phyloP scores from a whole-genome alignment of 2,888 invertebrate species.

The Andricus curvator region DNA sequence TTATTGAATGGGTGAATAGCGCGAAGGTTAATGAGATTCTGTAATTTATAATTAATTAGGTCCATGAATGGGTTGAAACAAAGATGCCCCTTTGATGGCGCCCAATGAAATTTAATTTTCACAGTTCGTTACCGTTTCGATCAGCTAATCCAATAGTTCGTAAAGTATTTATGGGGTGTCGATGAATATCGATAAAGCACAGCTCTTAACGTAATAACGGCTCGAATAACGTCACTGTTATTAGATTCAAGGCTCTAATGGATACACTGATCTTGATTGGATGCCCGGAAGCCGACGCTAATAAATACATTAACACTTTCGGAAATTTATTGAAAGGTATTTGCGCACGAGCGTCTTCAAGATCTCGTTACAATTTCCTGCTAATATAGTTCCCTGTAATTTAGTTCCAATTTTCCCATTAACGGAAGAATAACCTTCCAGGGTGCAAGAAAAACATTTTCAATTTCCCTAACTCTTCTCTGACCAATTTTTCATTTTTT shows the following conservation, averaged over 20 bases:
- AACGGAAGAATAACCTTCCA: not conserved
- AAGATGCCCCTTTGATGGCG: not conserved
- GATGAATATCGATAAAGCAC: conserved; percentile 20
- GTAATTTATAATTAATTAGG: conserved; percentile 18
- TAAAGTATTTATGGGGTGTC: conserved; percentile 28
- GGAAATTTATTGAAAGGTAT: not conserved
- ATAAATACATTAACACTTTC: conserved; percentile 12
- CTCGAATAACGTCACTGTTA: conserved; percentile 13
- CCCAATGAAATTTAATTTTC: conserved; percentile 23
- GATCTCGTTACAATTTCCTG: not conserved
- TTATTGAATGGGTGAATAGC: not conserved
- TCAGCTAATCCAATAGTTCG: not conserved
- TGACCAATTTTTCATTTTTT: not conserved
- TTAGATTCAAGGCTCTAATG: conserved; percentile 18
- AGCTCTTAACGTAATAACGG: not conserved
- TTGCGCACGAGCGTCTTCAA: not conserved
- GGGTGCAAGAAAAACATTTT: too few species aligned
- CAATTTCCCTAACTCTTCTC: too few species aligned
- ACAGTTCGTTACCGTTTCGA: conserved; percentile 9
- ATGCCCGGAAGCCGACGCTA: not conserved
- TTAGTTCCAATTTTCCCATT: not conserved
- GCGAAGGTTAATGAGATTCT: not conserved
- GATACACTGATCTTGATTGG: conserved; percentile 24
- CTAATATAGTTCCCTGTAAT: not conserved
- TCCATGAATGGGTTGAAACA: not conserved